A percentile compares a stretch with the other conserved stretches of the same genome.
Evolutionary conservation across 2,797 vertebrate species (phyloP).

Genomic region (Astyanax mexicanus): DNA sequence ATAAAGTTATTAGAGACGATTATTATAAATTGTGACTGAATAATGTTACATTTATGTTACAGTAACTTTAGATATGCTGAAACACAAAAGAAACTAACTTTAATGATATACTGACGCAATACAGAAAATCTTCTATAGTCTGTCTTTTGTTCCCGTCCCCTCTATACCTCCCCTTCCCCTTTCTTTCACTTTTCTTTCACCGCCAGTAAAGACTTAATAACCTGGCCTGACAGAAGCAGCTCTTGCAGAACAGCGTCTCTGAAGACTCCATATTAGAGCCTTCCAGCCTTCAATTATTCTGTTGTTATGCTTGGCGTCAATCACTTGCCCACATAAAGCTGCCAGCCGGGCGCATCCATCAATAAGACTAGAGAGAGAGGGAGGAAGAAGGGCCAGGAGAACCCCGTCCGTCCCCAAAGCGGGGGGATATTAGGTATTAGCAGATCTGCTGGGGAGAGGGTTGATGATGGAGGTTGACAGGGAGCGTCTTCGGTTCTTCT

Average conservation of each 20-base stretch:
- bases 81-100: background rate
- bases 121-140: background rate
- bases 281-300: constrained; percentile 73
- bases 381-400: background rate
- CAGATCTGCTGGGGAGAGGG: background rate
- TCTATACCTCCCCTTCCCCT: background rate
- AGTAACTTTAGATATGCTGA: too few relatives aligned
- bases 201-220: constrained; percentile 58
- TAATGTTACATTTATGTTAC: too few relatives aligned
- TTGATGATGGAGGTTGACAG: constrained; percentile 30
- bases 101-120: background rate
- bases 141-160: background rate
- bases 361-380: constrained; percentile 39
- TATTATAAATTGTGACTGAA: too few relatives aligned
- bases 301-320: constrained; percentile 75
- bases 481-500: constrained; percentile 57
- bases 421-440: background rate
- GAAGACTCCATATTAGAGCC: constrained; percentile 54
- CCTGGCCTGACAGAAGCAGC: constrained; percentile 49
- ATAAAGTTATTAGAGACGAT: too few relatives aligned
- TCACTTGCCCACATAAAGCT: constrained; percentile 78
- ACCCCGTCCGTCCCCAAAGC: constrained; percentile 17
- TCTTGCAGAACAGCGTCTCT: constrained; percentile 55
- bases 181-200: constrained; percentile 11
- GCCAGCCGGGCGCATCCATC: constrained; percentile 48